These are phyloP conservation scores for Pangasius sanitwongsei DNA, from an alignment of 2,797 vertebrate species.

Conservation along the genomic window DNA sequence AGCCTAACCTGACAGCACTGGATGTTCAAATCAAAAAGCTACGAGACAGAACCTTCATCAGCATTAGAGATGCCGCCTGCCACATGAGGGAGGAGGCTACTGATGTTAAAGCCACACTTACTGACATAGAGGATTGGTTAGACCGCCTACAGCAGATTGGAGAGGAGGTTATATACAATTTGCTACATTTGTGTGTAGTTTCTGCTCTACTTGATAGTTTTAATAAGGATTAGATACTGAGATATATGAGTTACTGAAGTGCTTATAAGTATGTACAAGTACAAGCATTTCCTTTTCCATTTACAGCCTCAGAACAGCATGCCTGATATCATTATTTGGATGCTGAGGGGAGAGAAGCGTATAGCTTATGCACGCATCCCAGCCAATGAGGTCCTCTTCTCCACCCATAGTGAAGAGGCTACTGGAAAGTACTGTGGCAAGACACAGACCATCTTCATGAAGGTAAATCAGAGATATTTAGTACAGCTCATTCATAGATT, in stretches of 20 bases:
- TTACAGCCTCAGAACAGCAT: conserved; percentile 93
- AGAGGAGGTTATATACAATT: conserved; percentile 81
- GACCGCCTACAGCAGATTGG: conserved; percentile 83
- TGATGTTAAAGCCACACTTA: conserved; percentile 81
- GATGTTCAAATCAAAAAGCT: conserved; percentile 91
- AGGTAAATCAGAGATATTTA: conserved; percentile 74
- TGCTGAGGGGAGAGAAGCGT: conserved; percentile 93
- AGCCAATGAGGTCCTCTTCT: conserved; percentile 88
- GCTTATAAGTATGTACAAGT: neutral
- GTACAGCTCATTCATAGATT: neutral
- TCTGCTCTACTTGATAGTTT: neutral
- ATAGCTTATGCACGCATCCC: conserved; percentile 90
- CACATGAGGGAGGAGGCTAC: conserved; percentile 81
- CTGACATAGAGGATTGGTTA: conserved; percentile 89
- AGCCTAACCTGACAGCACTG: conserved; percentile 85
- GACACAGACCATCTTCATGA: conserved; percentile 86
- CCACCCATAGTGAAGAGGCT: conserved; percentile 82
- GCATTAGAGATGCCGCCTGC: conserved; percentile 80
- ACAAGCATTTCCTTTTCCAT: conserved; percentile 3
- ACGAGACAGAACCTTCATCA: conserved; percentile 74
- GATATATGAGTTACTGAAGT: neutral
- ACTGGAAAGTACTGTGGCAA: conserved; percentile 90
- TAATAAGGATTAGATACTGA: neutral
- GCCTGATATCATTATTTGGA: conserved; percentile 97
- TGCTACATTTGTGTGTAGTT: neutral